phyloP scores from a whole-genome alignment of 2,113 vertebrate species.

The Chaetops frenatus region DNA sequence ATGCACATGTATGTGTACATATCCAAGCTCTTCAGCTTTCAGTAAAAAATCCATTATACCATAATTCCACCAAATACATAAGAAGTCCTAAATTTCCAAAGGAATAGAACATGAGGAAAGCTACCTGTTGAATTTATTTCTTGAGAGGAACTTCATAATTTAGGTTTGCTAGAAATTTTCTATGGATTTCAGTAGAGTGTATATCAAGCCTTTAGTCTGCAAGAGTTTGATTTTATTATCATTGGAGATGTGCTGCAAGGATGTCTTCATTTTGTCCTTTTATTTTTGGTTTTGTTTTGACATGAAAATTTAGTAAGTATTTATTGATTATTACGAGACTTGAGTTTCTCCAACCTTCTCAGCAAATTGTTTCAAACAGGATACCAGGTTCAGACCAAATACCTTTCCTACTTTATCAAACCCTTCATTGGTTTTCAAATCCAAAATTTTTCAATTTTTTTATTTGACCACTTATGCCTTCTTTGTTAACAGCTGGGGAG shows the following conservation, averaged over 20 bases:
- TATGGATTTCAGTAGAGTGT: neutral
- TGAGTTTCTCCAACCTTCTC: neutral
- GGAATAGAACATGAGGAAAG: neutral
- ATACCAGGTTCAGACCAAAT: neutral
- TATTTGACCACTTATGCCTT: neutral
- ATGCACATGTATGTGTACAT: no score
- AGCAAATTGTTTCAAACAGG: neutral
- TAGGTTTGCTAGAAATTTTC: neutral
- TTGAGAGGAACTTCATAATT: neutral
- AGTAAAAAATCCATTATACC: neutral
- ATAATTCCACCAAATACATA: neutral
- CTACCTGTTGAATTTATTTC: neutral
- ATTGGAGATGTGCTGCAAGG: neutral
- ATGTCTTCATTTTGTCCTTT: neutral
- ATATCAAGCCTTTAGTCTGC: neutral
- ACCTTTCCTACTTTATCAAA: neutral
- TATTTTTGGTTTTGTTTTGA: neutral
- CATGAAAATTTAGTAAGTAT: neutral
- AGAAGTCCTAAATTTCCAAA: neutral
- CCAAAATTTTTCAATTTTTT: neutral
- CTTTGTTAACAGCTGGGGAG: neutral
- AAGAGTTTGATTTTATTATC: neutral
- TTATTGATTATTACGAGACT: neutral
- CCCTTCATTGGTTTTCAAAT: neutral
- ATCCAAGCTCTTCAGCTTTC: neutral